Percentiles rank a stretch among this genome's conserved stretches.
These are phyloP conservation scores for Tinea trinotella DNA, from an alignment of 2,888 invertebrate species.

Conservation along the genomic window DNA sequence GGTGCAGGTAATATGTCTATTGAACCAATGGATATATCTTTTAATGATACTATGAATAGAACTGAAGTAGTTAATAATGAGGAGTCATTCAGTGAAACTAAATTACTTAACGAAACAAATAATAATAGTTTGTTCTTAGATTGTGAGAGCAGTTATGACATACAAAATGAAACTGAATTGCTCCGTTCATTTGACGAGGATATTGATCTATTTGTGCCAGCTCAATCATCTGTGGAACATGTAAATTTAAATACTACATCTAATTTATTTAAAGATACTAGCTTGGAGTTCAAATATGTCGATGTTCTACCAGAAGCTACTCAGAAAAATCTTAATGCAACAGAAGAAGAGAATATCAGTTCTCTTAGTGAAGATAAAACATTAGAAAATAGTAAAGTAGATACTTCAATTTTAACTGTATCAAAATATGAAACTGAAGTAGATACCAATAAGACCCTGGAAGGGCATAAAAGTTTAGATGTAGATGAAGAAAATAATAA, in stretches of 20 bases:
- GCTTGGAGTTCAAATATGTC: too few species aligned
- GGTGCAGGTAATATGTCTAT: not conserved
- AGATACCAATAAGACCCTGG: too few species aligned
- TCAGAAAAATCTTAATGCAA: too few species aligned
- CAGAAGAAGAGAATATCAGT: not conserved
- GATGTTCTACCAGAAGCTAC: too few species aligned
- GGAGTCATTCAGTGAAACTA: conserved; percentile 2
- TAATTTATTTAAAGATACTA: too few species aligned
- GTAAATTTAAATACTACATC: too few species aligned
- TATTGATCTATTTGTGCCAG: too few species aligned
- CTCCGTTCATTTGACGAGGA: conserved; percentile 8
- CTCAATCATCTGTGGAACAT: too few species aligned
- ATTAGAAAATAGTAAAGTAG: not conserved
- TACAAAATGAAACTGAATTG: conserved; percentile 29
- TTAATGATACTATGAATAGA: conserved; percentile 21
- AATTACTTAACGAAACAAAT: conserved; percentile 34
- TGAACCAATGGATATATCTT: conserved; percentile 15
- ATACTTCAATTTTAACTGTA: too few species aligned
- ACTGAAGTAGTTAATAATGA: conserved; percentile 1
- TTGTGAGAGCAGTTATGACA: conserved; percentile 54
- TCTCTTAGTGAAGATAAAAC: not conserved
- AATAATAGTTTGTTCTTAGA: conserved; percentile 49
- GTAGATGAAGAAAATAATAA: too few species aligned
- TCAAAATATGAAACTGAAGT: too few species aligned
- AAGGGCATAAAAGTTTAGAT: too few species aligned